A percentile compares a stretch with the other conserved stretches of the same genome.
Conservation (phyloP, 2,888 invertebrate genomes). For the Caenorhabditis zanzibari region DNA sequence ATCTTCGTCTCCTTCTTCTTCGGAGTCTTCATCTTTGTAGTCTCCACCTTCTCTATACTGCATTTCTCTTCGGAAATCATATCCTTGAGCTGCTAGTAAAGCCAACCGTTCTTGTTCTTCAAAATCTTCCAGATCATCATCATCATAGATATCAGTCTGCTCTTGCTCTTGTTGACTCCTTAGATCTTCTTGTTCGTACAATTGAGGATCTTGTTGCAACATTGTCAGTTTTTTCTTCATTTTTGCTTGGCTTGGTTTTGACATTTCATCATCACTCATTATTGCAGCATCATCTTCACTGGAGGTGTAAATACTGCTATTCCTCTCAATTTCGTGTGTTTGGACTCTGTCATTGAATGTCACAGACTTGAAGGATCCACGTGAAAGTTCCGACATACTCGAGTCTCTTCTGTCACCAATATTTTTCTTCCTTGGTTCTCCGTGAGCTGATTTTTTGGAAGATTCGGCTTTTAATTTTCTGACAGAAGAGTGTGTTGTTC, state of each 20-base stretch:
- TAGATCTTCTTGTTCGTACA: not conserved
- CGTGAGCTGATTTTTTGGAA: conserved; percentile 21
- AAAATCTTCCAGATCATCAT: conserved; percentile 72
- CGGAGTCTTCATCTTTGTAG: conserved; percentile 44
- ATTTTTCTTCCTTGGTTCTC: conserved; percentile 46
- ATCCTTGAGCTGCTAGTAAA: conserved; percentile 55
- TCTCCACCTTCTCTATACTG: conserved; percentile 38
- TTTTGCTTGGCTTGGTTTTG: conserved; percentile 60
- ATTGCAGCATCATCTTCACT: conserved; percentile 73
- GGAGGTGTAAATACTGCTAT: conserved; percentile 57
- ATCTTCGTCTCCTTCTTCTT: conserved; percentile 57
- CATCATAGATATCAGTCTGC: conserved; percentile 59
- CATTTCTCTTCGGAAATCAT: conserved; percentile 32
- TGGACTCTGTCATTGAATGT: conserved; percentile 75
- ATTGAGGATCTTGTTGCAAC: conserved; percentile 40
- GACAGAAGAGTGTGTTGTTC: conserved; percentile 31
- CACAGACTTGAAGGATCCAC: conserved; percentile 73
- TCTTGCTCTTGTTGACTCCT: conserved; percentile 28
- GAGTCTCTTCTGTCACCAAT: conserved; percentile 75
- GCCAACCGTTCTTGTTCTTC: conserved; percentile 71
- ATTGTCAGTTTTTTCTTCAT: conserved; percentile 50
- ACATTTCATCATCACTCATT: conserved; percentile 76
- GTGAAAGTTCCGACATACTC: conserved; percentile 72
- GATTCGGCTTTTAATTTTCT: conserved; percentile 43
- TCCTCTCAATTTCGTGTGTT: conserved; percentile 75